These are phyloP conservation scores for Notothenia rossii DNA, from an alignment of 2,113 vertebrate genomes.

Conservation along the genomic window DNA sequence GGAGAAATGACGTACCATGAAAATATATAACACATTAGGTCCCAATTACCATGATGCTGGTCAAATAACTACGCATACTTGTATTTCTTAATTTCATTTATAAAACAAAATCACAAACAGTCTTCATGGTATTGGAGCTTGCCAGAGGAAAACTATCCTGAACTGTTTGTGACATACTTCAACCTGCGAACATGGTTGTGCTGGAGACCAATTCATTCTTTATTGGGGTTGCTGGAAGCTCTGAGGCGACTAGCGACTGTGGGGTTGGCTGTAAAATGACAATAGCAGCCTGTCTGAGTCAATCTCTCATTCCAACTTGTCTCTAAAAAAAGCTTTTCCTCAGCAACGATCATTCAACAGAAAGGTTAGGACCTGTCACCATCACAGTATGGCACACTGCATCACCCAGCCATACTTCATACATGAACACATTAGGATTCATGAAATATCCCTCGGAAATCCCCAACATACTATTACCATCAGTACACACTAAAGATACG, in stretches of 20 bases:
- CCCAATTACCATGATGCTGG: background rate
- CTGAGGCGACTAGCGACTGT: slow-evolving; percentile 18
- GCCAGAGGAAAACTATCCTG: background rate
- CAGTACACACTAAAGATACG: slow-evolving; percentile 55
- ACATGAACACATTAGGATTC: slow-evolving; percentile 31
- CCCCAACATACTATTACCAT: slow-evolving; percentile 30
- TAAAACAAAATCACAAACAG: background rate
- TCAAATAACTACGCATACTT: background rate
- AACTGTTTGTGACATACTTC: background rate
- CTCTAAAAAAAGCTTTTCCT: slow-evolving; percentile 53
- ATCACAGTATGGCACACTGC: background rate
- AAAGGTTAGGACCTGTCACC: slow-evolving; percentile 21
- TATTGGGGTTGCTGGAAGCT: slow-evolving; percentile 18
- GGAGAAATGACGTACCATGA: too few species aligned
- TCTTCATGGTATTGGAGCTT: background rate
- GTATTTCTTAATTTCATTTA: background rate
- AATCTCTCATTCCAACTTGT: slow-evolving; percentile 57
- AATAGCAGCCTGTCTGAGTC: slow-evolving; percentile 44
- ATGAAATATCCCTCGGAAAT: slow-evolving; percentile 40
- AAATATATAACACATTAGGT: background rate
- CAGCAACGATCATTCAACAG: slow-evolving; percentile 11
- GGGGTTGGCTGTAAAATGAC: slow-evolving; percentile 52
- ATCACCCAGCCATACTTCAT: background rate
- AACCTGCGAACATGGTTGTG: background rate
- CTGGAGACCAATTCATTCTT: slow-evolving; percentile 34